These are phyloP conservation scores for Diorhabda carinulata DNA, from an alignment of 1,140 invertebrate genomes.

Conservation along the genomic window DNA sequence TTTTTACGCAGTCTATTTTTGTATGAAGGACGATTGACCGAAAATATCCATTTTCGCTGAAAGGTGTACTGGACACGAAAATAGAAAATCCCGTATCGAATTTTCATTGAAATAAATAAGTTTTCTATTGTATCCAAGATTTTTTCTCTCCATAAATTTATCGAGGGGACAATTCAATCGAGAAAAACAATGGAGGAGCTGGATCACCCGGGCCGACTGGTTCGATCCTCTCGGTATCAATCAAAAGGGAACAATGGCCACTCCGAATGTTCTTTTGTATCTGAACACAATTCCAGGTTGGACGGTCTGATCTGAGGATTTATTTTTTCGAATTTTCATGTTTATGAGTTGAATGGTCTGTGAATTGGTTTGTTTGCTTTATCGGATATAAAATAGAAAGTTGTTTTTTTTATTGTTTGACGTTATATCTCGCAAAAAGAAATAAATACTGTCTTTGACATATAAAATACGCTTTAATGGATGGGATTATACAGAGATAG, in stretches of 20 bases:
- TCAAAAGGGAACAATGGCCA: background rate
- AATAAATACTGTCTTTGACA: too few relatives aligned
- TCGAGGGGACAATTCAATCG: background rate
- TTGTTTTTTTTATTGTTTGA: too few relatives aligned
- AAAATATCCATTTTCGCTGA: too few relatives aligned
- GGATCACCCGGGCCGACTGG: background rate
- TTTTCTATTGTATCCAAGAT: background rate
- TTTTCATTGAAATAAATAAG: background rate
- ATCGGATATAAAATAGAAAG: too few relatives aligned
- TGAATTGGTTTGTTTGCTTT: too few relatives aligned
- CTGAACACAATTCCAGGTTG: background rate
- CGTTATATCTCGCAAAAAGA: too few relatives aligned
- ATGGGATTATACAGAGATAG: too few relatives aligned
- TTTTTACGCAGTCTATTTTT: too few relatives aligned
- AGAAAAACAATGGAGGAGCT: slow-evolving; percentile 2
- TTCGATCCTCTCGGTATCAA: background rate
- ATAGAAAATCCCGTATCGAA: background rate
- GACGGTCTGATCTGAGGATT: background rate
- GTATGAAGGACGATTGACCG: too few relatives aligned
- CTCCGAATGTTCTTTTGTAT: background rate
- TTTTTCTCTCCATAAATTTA: background rate
- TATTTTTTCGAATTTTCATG: background rate
- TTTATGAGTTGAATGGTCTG: background rate
- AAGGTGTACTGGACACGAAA: too few relatives aligned
- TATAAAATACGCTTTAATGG: too few relatives aligned